Evolutionary conservation across 2,888 invertebrate species (phyloP), one percentile per base, ranked within the genome.

Genomic region (Acrocera orbiculus): DNA sequence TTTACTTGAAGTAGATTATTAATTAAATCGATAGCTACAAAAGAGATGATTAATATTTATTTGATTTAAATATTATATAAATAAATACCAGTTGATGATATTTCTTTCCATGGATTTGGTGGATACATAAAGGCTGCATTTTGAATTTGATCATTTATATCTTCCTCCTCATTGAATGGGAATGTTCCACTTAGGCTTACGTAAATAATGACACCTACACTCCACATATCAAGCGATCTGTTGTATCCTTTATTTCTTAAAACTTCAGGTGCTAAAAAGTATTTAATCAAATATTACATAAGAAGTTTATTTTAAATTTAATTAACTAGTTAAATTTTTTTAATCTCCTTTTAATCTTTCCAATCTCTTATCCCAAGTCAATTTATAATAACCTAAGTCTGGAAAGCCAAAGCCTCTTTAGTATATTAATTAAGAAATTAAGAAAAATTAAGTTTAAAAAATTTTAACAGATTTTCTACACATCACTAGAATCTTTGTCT

Each of bases 81-180:
- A 14, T 9, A 29, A 47, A 56, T 62, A 85, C 86, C 87, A 59
- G 86, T 77, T 29, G 75, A 73, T 16, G 93, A 93, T 52, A 96
- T 90, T 58, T 92, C 87, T 52, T 85, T 82, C 96, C 96, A 98
- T 1, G 96, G 95, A 59, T 78, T 77, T 15, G 90, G 85, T 26
- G 98, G 98, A 66, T 96, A 98, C 98, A 98, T 98, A 61, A 98
- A 98, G 35, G 93, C 93, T 20, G 96, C 96, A 66, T 98, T 98
- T 64, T 96, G 93, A 45, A 98, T 98, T 65, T 98, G 98, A 61
- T 96, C 96, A 61, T 92, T 85, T 52, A 98, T 98, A 59, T 98
- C 98, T 64, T 98, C 96, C 61, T 98, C 96, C 64, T 98, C 98
- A 62, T 98, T 98, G 65, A 98, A 98, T 20, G 96, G 96, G 64